Evolutionary conservation across 2,888 invertebrate species (phyloP).

Genomic region (Scaptomyza reducta): DNA sequence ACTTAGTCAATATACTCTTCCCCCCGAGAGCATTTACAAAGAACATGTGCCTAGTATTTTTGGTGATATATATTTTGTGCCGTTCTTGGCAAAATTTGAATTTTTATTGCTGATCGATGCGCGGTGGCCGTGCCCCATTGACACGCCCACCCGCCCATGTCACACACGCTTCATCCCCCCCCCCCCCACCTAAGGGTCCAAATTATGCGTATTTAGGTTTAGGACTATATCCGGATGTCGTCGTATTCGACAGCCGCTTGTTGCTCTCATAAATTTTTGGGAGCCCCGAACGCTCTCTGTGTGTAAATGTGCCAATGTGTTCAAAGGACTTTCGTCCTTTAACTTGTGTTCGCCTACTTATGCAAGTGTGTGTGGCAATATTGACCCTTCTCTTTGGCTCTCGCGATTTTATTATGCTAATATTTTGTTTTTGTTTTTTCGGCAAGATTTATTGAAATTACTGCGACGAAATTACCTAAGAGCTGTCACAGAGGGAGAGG

Average conservation of each 20-base stretch:
- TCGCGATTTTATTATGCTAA: constrained; percentile 80
- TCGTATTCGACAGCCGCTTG: constrained; percentile 48
- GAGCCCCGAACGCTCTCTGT: constrained; percentile 30
- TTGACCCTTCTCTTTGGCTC: constrained; percentile 78
- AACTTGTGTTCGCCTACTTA: neutral
- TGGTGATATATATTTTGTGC: constrained; percentile 53
- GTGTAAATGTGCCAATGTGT: constrained; percentile 78
- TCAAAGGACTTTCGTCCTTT: constrained; percentile 17
- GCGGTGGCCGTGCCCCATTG: constrained; percentile 52
- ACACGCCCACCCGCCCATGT: constrained; percentile 40
- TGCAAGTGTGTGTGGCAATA: constrained; percentile 36
- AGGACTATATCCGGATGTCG: constrained; percentile 42
- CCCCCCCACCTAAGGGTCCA: constrained; percentile 15
- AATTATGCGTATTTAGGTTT: constrained; percentile 79
- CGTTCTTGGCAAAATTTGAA: constrained; percentile 74
- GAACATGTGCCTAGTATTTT: constrained; percentile 31
- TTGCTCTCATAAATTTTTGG: constrained; percentile 58
- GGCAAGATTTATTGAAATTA: constrained; percentile 78
- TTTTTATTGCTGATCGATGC: constrained; percentile 82
- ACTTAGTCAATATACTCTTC: neutral
- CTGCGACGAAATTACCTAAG: constrained; percentile 60
- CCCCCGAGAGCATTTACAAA: constrained; percentile 4
- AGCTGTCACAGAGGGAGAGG: neutral
- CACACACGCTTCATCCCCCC: constrained; percentile 1
- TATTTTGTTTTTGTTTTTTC: constrained; percentile 48